Evolutionary conservation across 2,888 invertebrate genomes (phyloP).

Genomic region (Limulus polyphemus): DNA sequence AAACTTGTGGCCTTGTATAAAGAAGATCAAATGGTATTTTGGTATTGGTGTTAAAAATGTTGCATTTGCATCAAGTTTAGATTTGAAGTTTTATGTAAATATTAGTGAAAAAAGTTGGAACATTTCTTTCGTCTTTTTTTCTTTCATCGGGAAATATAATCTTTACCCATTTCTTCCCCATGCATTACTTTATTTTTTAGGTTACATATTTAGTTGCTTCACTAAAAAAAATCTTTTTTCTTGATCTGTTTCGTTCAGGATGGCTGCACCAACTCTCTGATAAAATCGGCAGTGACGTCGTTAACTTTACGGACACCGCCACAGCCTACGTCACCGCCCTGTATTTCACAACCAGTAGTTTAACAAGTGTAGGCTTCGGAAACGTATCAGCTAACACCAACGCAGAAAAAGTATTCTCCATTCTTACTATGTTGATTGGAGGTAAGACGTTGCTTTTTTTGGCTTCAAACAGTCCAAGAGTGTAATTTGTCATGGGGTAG

Average conservation of each 20-base stretch:
- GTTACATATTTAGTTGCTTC: no score
- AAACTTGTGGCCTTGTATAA: no score
- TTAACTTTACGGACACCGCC: conserved; percentile 52
- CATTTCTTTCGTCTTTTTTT: no score
- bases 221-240: no score
- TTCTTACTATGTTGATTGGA: conserved; percentile 89
- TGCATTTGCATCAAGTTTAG: no score
- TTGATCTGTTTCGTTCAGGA: conserved; percentile 45
- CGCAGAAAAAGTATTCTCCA: conserved; percentile 87
- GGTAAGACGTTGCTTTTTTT: conserved; percentile 48
- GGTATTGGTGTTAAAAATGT: no score
- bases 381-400: conserved; percentile 94
- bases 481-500: neutral
- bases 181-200: no score
- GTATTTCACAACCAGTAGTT: conserved; percentile 89
- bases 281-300: conserved; percentile 59
- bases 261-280: conserved; percentile 87
- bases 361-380: conserved; percentile 93
- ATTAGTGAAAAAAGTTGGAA: no score
- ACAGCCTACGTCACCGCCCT: conserved; percentile 88
- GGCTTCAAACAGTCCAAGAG: neutral
- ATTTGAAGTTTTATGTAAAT: no score
- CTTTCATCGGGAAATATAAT: no score
- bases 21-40: no score
- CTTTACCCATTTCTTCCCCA: no score